Percentiles rank a stretch among this genome's conserved stretches.
Conservation (phyloP, 1,140 invertebrate species). For the Formica exsecta region DNA sequence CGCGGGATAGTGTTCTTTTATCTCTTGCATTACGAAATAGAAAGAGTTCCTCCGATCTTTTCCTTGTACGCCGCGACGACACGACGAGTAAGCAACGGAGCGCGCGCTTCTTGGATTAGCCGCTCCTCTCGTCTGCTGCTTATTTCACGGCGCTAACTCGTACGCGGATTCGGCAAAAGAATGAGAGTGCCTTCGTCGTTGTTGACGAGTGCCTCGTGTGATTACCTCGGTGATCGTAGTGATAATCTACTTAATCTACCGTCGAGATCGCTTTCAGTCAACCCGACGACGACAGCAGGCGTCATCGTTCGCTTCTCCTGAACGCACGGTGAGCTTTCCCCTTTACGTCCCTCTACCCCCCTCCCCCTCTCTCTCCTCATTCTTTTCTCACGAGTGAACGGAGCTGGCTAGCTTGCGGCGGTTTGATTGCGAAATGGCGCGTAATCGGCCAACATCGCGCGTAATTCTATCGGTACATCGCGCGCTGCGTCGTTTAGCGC, state of each 20-base stretch:
- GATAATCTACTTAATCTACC: too few relatives aligned
- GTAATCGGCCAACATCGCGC: conserved; percentile 44
- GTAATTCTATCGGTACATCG: conserved; percentile 33
- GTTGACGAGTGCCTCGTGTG: conserved; percentile 26
- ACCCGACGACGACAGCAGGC: conserved; percentile 41
- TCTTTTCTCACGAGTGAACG: not conserved
- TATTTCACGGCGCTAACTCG: conserved; percentile 18
- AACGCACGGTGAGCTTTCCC: conserved; percentile 75
- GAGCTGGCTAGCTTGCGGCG: not conserved
- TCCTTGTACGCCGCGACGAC: conserved; percentile 35
- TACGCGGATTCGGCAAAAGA: conserved; percentile 57
- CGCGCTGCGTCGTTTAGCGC: not conserved
- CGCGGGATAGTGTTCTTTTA: not conserved
- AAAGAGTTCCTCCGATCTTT: not conserved
- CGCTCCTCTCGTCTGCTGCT: conserved; percentile 73
- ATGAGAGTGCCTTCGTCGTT: conserved; percentile 74
- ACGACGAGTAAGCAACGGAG: conserved; percentile 67
- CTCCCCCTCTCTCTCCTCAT: not conserved
- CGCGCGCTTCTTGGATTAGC: conserved; percentile 82
- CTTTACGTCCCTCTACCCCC: not conserved
- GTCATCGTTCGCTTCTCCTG: conserved; percentile 70
- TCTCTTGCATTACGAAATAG: not conserved
- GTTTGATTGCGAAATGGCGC: conserved; percentile 48
- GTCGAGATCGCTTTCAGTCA: conserved; percentile 76
- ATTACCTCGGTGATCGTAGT: conserved; percentile 54